Base-by-base conservation (phyloP, 2,797 vertebrate genomes). In the Hippoglossus hippoglossus region DNA sequence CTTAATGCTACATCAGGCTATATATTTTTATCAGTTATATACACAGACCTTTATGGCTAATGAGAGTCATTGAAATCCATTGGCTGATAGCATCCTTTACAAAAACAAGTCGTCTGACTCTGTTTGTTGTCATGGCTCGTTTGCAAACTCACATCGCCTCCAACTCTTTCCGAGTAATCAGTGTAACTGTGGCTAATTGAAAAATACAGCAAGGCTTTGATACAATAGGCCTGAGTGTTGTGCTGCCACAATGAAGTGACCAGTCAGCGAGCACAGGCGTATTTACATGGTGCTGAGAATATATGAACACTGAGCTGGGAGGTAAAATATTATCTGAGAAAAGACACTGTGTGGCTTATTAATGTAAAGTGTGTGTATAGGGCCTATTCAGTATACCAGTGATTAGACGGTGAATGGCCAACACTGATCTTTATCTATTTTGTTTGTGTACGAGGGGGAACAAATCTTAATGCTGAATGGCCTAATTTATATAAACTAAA, bases 101-200 rank as follows among this genome's bases (percentile, higher is more conserved):
- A 50, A 19, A 34, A 73, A 75, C 47, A 53, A 10, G 15, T 44
- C n/a, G 6, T 63, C 64, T 65, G 44, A 28, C 21, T 24, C 26
- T 51, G 59, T 68, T 75, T 68, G 39, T 58, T 71, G 54, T 51
- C 63, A 75, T 64, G 75, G 63, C 63, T 79, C 3, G 61, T 77
- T 65, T 70, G 73, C 44, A 52, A 77, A 69, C 57, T 62, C 55
- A 64, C 62, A 71, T 3, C 39, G 62, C 61, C 64, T 68, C 34
- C 3, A 75, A 76, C 54, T 68, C 10, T 66, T 59, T 70, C n/a
- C 50, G 58, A 63, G 18, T 64, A 67, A 80, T 84, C 10, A 69
- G 64, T 84, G 76, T 67, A 72, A 72, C 74, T 77, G 75, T 55
- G 41, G 61, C 79, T 73, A 68, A 84, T 52, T 76, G 54, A n/a